A percentile compares a stretch with the other conserved stretches of the same genome.
phyloP scores from a whole-genome alignment of 1,140 invertebrate species.

The Tachypleus tridentatus region DNA sequence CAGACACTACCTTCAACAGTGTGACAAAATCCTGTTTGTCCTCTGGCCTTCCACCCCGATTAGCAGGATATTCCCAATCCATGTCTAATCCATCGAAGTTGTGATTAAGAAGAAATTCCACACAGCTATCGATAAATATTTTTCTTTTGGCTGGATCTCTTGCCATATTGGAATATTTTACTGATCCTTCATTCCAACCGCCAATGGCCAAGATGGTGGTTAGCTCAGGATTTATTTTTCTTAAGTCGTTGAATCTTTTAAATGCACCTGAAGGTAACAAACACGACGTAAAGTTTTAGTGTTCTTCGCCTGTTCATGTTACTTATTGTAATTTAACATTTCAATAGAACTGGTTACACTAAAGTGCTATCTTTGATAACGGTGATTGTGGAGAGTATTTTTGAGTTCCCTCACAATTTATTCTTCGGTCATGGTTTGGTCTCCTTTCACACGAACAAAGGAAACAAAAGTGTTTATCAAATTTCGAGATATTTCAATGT shows the following conservation, averaged over 20 bases:
- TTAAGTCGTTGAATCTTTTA: slow-evolving; percentile 50
- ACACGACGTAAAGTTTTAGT: no score
- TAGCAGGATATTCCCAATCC: slow-evolving; percentile 44
- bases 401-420: no score
- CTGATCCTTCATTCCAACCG: slow-evolving; percentile 61
- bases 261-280: slow-evolving; percentile 43
- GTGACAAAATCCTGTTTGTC: slow-evolving; percentile 39
- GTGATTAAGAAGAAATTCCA: slow-evolving; percentile 43
- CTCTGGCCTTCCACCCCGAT: slow-evolving; percentile 33
- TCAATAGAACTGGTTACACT: no score
- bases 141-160: slow-evolving; percentile 48
- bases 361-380: no score
- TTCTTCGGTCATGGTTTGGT: no score
- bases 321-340: no score
- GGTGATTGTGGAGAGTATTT: no score
- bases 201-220: slow-evolving; percentile 68
- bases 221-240: slow-evolving; percentile 52
- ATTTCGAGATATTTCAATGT: no score
- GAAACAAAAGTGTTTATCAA: no score
- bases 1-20: slow-evolving; percentile 37
- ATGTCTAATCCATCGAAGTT: slow-evolving; percentile 50
- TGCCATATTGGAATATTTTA: slow-evolving; percentile 48
- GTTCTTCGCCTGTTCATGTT: no score
- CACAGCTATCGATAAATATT: slow-evolving; percentile 58
- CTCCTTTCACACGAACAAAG: no score